These are phyloP conservation scores for Tokudaia tokunoshimensis DNA, from an alignment of 2,797 vertebrate species.

Conservation along the genomic window DNA sequence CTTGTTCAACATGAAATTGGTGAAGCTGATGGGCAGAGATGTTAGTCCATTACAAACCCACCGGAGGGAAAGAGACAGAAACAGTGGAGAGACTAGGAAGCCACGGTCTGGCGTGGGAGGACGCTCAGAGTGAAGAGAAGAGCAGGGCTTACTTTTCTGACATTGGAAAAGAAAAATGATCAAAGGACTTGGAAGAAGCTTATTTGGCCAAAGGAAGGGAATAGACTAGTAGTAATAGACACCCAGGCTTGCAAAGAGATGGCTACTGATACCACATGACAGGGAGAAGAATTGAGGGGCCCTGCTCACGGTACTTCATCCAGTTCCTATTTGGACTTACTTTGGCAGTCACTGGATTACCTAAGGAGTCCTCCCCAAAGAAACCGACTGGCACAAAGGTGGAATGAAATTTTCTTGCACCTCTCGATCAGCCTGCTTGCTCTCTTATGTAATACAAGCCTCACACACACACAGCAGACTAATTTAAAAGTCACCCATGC, in stretches of 20 bases:
- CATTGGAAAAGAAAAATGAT: constrained; percentile 53
- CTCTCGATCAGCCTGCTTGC: background rate
- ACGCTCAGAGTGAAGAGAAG: constrained; percentile 56
- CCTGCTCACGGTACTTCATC: rapidly evolving
- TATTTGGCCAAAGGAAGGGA: constrained; percentile 70
- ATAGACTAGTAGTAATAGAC: constrained; percentile 48
- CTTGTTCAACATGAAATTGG: background rate
- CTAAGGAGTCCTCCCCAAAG: background rate
- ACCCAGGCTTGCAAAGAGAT: background rate
- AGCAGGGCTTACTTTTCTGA: constrained; percentile 61
- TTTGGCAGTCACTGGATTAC: background rate
- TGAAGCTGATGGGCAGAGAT: background rate
- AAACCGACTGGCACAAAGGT: too few species aligned
- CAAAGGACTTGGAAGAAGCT: constrained; percentile 61
- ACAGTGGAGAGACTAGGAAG: constrained; percentile 69
- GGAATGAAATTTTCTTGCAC: background rate
- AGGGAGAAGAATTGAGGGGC: background rate
- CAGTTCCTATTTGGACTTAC: background rate
- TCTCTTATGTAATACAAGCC: background rate
- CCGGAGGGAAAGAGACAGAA: constrained; percentile 38
- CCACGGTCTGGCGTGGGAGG: constrained; percentile 73
- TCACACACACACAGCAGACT: background rate
- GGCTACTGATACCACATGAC: background rate
- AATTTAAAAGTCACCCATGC: background rate
- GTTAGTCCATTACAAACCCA: background rate